phyloP scores from a whole-genome alignment of 53 echinoderm and acorn worm species.

The Paracentrotus lividus region DNA sequence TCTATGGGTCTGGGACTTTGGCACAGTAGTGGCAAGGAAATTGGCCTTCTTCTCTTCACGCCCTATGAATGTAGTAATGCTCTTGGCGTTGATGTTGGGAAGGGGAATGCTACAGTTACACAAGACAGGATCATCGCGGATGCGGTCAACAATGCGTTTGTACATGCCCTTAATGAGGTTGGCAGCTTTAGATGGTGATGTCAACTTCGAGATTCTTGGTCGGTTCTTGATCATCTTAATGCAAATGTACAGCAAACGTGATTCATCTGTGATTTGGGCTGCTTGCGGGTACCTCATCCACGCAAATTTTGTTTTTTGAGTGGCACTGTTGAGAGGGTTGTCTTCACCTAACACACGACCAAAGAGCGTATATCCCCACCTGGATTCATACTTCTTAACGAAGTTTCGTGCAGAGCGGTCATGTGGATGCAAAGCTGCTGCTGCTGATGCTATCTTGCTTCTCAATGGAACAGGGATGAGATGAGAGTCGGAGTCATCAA shows the following conservation, averaged over 20 bases:
- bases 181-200: constrained; percentile 64
- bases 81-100: neutral
- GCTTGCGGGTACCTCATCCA: constrained; percentile 77
- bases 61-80: neutral
- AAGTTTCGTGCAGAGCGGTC: neutral
- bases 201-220: constrained; percentile 36
- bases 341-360: constrained; percentile 64
- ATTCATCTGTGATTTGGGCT: constrained; percentile 67
- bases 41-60: constrained; percentile 21
- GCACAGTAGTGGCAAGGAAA: neutral
- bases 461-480: constrained; percentile 60
- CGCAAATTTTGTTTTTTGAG: constrained; percentile 75
- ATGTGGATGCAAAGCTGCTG: constrained; percentile 65
- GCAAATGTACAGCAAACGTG: constrained; percentile 71
- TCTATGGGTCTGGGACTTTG: neutral
- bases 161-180: neutral
- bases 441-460: constrained; percentile 53
- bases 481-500: constrained; percentile 67
- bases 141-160: neutral
- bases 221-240: constrained; percentile 76
- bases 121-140: neutral
- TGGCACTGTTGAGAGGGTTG: constrained; percentile 61
- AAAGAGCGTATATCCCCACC: constrained; percentile 75
- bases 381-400: no score
- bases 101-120: neutral